Evolutionary conservation across 2,888 invertebrate genomes (phyloP).

Genomic region (Chironomus riparius): DNA sequence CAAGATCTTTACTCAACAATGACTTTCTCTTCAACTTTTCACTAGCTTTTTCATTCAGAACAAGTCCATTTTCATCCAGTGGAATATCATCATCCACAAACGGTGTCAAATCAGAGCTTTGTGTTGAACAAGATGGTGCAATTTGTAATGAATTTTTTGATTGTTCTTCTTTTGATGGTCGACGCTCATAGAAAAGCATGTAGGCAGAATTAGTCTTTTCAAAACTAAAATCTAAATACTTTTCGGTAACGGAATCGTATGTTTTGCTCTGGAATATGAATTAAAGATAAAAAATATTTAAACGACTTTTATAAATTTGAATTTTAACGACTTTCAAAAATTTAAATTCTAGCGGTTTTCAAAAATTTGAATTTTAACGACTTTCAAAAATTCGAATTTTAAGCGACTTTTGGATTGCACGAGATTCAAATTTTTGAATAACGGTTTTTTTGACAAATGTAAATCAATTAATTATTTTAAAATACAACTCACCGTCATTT

Average conservation of each 20-base stretch:
- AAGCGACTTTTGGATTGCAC: no score
- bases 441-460: background rate
- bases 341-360: no score
- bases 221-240: slow-evolving; percentile 95
- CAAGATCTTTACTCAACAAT: slow-evolving; percentile 53
- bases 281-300: slow-evolving; percentile 28
- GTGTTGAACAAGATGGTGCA: background rate
- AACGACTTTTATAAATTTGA: background rate
- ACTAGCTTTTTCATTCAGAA: background rate
- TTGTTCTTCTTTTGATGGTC: slow-evolving; percentile 43
- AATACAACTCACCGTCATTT: slow-evolving; percentile 69
- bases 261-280: slow-evolving; percentile 70
- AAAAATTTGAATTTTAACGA: no score
- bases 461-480: background rate
- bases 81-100: background rate
- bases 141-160: background rate
- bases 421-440: no score
- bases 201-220: slow-evolving; percentile 97
- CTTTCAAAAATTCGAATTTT: no score
- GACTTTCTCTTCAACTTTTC: slow-evolving; percentile 29
- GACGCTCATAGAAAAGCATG: slow-evolving; percentile 92
- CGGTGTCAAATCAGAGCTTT: background rate
- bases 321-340: no score
- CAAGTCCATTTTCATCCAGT: slow-evolving; percentile 28
- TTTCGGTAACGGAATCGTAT: slow-evolving; percentile 91